phyloP scores from a whole-genome alignment of 2,888 invertebrate species.

The Cantharis flavilabris region DNA sequence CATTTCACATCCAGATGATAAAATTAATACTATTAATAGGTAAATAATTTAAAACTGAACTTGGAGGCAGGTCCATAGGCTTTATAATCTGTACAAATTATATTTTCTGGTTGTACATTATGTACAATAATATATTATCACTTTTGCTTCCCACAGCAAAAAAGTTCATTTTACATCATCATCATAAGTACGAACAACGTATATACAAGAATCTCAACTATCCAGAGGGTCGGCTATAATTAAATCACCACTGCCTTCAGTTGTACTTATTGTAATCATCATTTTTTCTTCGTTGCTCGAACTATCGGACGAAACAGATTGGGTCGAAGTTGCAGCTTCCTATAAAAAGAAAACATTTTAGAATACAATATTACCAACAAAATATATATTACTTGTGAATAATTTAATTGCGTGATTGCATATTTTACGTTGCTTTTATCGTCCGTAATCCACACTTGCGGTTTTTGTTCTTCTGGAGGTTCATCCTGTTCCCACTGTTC shows the following conservation, averaged over 20 bases:
- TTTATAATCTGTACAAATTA: neutral
- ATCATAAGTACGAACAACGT: slow-evolving; percentile 14
- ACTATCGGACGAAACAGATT: slow-evolving; percentile 72
- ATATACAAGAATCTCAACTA: slow-evolving; percentile 23
- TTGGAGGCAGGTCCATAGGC: neutral
- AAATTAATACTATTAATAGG: neutral
- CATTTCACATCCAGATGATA: neutral
- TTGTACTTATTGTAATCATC: slow-evolving; percentile 73
- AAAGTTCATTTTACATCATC: neutral
- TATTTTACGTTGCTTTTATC: slow-evolving; percentile 54
- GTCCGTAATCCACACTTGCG: slow-evolving; percentile 52
- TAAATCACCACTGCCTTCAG: slow-evolving; percentile 54
- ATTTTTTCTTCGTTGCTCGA: slow-evolving; percentile 75
- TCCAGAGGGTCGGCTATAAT: slow-evolving; percentile 54
- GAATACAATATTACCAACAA: neutral
- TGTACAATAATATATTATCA: neutral
- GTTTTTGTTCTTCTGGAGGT: slow-evolving; percentile 31
- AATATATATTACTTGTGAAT: slow-evolving; percentile 51
- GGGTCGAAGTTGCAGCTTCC: slow-evolving; percentile 76
- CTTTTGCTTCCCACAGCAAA: neutral
- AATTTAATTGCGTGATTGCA: slow-evolving; percentile 55
- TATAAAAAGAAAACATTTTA: slow-evolving; percentile 47
- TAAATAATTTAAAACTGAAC: neutral
- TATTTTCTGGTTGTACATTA: neutral
- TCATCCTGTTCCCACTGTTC: slow-evolving; percentile 38